Base-by-base conservation (phyloP, 1,140 invertebrate genomes). In the Heterodera schachtii region DNA sequence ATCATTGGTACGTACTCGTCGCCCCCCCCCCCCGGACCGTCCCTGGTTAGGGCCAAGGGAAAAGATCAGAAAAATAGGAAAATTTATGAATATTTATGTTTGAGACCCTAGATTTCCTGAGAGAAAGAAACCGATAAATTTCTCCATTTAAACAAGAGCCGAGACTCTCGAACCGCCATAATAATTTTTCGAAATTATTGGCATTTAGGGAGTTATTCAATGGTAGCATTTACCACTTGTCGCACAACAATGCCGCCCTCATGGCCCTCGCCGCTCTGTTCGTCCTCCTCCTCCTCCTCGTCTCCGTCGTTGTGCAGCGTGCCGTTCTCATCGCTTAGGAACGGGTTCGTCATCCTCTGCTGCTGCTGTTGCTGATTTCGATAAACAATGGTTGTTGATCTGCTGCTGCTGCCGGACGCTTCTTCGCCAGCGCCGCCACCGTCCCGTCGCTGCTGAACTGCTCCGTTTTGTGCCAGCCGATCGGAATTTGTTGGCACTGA, bases 281-380 rank as follows among this genome's bases (percentile, higher is more conserved):
- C 87, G 19, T 85, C 86, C 60, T 85, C 87, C 60, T 89, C 89
- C 3, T 78, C 64, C 16, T 70, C 76, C 47, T 78, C 66, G 21
- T 64, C 57, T 3, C 4, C 57, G 5, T 64, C 57, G 16, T 64
- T 16, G 5, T 19, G 57, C 57, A 64, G 70, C 76, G 46, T 66
- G 49, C 64, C 66, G 41, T 69, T 11, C 16, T 71, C 76, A 19
- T 78, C 64, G 21, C n/a, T 64, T 13, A 78, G 70, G 46, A 78
- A 78, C 21, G 76, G 76, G 44, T 78, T 78, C 7, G 76, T 78
- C 47, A 60, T 71, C 9, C 49, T 21, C 49, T 43, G 64, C 49
- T 52, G 60, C 70, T 78, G 66, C 66, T 78, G 76, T 67, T 67
- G 75, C 3, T 77, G 75, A 69, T 78, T 49, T n/a, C n/a, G 44